phyloP scores from a whole-genome alignment of 1,140 invertebrate genomes.

The Drosophila willistoni region DNA sequence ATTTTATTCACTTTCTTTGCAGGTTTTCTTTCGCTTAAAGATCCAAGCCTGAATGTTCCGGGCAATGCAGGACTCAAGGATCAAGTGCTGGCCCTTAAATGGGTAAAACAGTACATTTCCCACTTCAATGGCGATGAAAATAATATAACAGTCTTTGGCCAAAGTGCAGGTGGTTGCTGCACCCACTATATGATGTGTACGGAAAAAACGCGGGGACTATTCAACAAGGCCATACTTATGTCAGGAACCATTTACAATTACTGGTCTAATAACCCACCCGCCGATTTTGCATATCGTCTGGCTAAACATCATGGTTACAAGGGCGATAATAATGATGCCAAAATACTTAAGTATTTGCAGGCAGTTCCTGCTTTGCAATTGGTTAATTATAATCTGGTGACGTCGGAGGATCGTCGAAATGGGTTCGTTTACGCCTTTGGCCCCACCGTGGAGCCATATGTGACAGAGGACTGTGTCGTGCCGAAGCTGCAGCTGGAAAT shows the following conservation, averaged over 20 bases:
- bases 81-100: constrained; percentile 83
- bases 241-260: constrained; percentile 85
- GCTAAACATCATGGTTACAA: constrained; percentile 61
- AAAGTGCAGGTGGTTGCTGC: constrained; percentile 81
- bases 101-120: constrained; percentile 81
- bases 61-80: constrained; percentile 86
- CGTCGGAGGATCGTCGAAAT: constrained; percentile 50
- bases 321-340: constrained; percentile 68
- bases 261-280: constrained; percentile 83
- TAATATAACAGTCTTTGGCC: constrained; percentile 81
- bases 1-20: background rate
- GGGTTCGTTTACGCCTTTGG: constrained; percentile 61
- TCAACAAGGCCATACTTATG: constrained; percentile 86
- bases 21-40: constrained; percentile 86
- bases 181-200: constrained; percentile 75
- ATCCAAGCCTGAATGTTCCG: constrained; percentile 79
- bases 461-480: constrained; percentile 64
- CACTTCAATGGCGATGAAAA: constrained; percentile 80
- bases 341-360: constrained; percentile 80
- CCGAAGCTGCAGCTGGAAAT: constrained; percentile 67
- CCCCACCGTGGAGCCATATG: constrained; percentile 81
- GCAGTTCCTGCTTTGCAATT: constrained; percentile 45
- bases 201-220: constrained; percentile 83
- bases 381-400: constrained; percentile 45
- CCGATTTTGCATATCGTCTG: constrained; percentile 66